Evolutionary conservation across 2,113 vertebrate genomes (phyloP).

Genomic region (Sinosuthora webbiana): DNA sequence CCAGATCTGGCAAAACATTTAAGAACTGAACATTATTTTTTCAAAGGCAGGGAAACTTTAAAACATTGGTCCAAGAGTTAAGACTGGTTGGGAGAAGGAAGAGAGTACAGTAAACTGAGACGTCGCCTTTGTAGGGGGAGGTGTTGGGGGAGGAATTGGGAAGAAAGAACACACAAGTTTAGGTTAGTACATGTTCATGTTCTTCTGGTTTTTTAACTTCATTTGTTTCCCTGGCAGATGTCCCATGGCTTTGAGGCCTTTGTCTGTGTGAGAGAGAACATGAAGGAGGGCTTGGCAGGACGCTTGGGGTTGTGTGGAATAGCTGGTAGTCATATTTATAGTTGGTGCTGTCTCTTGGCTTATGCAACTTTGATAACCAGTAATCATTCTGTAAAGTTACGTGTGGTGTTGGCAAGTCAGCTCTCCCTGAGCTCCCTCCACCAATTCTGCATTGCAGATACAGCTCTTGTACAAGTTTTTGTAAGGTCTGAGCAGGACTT

Average conservation of each 20-base stretch:
- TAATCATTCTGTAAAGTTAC: background rate
- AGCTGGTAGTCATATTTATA: constrained; percentile 61
- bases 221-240: constrained; percentile 69
- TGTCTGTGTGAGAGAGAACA: constrained; percentile 70
- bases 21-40: constrained; percentile 61
- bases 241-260: constrained; percentile 72
- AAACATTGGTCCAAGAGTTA: constrained; percentile 47
- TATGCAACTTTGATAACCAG: constrained; percentile 30
- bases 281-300: constrained; percentile 63
- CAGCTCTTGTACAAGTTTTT: background rate
- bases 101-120: constrained; percentile 39
- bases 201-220: constrained; percentile 71
- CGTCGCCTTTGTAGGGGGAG: constrained; percentile 18
- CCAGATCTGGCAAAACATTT: constrained; percentile 60
- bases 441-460: background rate
- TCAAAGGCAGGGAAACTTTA: constrained; percentile 63
- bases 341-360: constrained; percentile 60
- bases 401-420: background rate
- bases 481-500: background rate
- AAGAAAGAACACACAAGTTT: constrained; percentile 63
- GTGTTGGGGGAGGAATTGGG: constrained; percentile 36
- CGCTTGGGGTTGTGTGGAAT: constrained; percentile 31
- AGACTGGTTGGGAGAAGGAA: constrained; percentile 36
- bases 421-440: background rate
- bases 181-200: constrained; percentile 71